phyloP scores from a whole-genome alignment of 2,888 invertebrate species.

The Andrena bicolor region DNA sequence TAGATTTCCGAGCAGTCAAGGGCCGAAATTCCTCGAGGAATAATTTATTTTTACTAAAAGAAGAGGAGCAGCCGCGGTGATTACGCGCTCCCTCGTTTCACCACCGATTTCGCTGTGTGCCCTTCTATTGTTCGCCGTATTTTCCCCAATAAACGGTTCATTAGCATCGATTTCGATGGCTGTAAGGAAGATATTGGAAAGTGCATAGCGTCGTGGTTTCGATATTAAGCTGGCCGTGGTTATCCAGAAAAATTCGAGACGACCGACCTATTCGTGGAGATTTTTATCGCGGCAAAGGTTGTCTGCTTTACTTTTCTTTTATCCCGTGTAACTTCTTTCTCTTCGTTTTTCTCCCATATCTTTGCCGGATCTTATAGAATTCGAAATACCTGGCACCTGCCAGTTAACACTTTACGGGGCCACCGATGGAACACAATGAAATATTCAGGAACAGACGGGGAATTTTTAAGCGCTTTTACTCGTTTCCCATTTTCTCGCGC shows the following conservation, averaged over 20 bases:
- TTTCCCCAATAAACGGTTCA: constrained; percentile 63
- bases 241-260: constrained; percentile 47
- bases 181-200: constrained; percentile 49
- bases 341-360: background rate
- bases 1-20: background rate
- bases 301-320: constrained; percentile 8
- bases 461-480: constrained; percentile 7
- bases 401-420: background rate
- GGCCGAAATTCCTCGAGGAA: background rate
- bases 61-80: constrained; percentile 3
- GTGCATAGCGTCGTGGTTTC: constrained; percentile 47
- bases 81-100: constrained; percentile 9
- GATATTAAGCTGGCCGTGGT: constrained; percentile 55
- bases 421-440: background rate
- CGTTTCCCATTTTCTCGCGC: background rate
- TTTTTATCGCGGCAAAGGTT: constrained; percentile 34
- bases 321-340: constrained; percentile 1
- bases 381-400: background rate
- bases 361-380: background rate
- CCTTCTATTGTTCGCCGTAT: constrained; percentile 43
- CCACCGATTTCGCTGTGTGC: constrained; percentile 9
- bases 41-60: constrained; percentile 16
- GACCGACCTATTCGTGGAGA: constrained; percentile 9
- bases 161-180: constrained; percentile 58
- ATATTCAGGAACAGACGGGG: background rate